Evolutionary conservation across 2,888 invertebrate species (phyloP), one percentile per base, ranked within the genome.

Genomic region (Agapetus fuscipes): DNA sequence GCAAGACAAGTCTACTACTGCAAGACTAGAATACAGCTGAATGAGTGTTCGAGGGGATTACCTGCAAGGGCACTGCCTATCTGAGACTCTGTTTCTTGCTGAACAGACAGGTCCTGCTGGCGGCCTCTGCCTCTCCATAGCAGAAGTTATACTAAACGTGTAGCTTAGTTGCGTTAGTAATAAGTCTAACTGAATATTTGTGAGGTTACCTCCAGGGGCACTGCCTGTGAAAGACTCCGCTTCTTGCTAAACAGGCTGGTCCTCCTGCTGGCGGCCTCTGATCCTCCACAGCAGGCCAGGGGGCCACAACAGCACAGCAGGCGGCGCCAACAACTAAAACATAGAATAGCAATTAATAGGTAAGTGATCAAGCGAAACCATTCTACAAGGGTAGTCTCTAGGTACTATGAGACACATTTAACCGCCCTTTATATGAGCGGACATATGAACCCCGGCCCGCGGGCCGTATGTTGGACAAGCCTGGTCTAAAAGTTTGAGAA

Each of bases 81-180:
- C 79, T 76, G 30, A 78, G 59, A 51, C 78, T 78, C 55, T 77
- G 77, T 59, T 78, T 78, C 57, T 78, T 78, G 50, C 75, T 75
- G 57, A 74, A 68, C 56, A 78, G 62, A 48, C 81, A 81, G 40
- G 74, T 71, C 29, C 80, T 64, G 7, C 74, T 74, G n/a, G 70
- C 66, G 13, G 39, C 43, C 1, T 65, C 59, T 38, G 66, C 69
- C n/a, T n/a, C n/a, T n/a, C n/a, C n/a, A n/a, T n/a, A n/a, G n/a
- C n/a, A n/a, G n/a, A n/a, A n/a, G n/a, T n/a, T n/a, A n/a, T n/a
- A n/a, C n/a, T n/a, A n/a, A n/a, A n/a, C n/a, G n/a, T n/a, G n/a
- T n/a, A n/a, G n/a, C n/a, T n/a, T n/a, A n/a, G n/a, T n/a, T n/a
- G n/a, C n/a, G n/a, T n/a, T n/a, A n/a, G n/a, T n/a, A n/a, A n/a